Evolutionary conservation across 1,140 invertebrate genomes (phyloP), one percentile per base, ranked within the genome.

Genomic region (Rhizoglyphus robini): DNA sequence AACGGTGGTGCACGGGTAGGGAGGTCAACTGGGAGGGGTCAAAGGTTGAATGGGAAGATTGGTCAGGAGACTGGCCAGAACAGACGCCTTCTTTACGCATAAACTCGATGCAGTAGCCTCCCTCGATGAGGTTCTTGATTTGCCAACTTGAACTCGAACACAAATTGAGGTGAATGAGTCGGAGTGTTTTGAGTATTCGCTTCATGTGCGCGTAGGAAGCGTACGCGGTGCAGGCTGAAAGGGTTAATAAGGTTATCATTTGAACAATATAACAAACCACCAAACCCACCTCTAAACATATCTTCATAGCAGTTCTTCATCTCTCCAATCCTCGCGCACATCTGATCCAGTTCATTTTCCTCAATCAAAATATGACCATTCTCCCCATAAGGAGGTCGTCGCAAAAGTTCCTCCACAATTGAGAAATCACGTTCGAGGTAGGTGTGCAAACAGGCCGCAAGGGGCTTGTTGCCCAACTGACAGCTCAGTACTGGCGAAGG

Each of bases 351-450:
- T 60, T 60, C 58, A 46, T 27, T 46, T 27, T 60, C 58, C 29
- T 60, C 58, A 27, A 60, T 60, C 32, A 60, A 46, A 20, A 60
- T 60, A 2, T 60, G 58, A 38, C 58, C 58, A 46, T 60, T 60
- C 3, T 60, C 27, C 4, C 58, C 27, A 46, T 60, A 60, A 4
- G 58, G 58, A 1, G 58, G 58, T n/a, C 58, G 58, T 38, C 29
- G n/a, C 13, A 60, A 18, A 20, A 60, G 29, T n/a, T 60, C 58
- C 29, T 60, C 58, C 13, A 60, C n/a, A 18, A 60, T 34, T 1
- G 58, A 60, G 29, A 60, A 60, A 46, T 60, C 58, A n/a, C 58
- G 15, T 46, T 60, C 58, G 18, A 60, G 15, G 29, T 60, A 60
- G 13, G 32, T 34, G n/a, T 60, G 58, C 2, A 60, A 27, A 60